Percentiles rank a stretch among this genome's conserved stretches.
Evolutionary conservation across 2,888 invertebrate genomes (phyloP).

Genomic region (Acrobasis suavella): DNA sequence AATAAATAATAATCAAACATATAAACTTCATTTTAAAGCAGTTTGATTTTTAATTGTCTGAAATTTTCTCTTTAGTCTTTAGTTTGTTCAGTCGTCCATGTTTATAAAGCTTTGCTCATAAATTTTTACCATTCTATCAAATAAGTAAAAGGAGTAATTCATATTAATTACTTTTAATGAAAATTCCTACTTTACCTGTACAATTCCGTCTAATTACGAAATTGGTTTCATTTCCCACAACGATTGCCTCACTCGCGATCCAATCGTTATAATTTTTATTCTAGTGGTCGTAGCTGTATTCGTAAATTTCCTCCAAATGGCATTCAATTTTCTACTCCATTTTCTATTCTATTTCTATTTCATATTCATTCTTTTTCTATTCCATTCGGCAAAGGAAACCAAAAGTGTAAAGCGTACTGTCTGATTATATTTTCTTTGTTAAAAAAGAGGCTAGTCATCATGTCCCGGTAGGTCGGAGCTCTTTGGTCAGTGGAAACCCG

Average conservation of each 20-base stretch:
- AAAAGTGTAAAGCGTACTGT: neutral
- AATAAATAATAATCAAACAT: too few species aligned
- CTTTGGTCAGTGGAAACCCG: conserved; percentile 39
- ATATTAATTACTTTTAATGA: too few species aligned
- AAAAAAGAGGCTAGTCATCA: neutral
- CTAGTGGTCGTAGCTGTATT: conserved; percentile 7
- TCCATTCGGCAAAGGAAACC: conserved; percentile 24
- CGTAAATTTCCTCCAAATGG: conserved; percentile 14
- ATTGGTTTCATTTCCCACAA: neutral
- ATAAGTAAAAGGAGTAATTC: too few species aligned
- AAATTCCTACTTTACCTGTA: neutral
- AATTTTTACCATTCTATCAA: too few species aligned
- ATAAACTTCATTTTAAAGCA: too few species aligned
- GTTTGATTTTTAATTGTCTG: too few species aligned
- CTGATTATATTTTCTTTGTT: neutral
- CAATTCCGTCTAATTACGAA: conserved; percentile 7
- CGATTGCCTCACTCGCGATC: neutral
- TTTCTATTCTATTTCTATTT: conserved; percentile 26
- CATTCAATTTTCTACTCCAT: conserved; percentile 1
- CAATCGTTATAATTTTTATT: conserved; percentile 18
- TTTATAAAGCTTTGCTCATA: too few species aligned
- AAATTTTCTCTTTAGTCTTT: too few species aligned
- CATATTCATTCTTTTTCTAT: conserved; percentile 24
- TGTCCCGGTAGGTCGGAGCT: neutral
- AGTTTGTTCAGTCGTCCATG: too few species aligned